These are phyloP conservation scores for Formica aserva DNA, from an alignment of 2,888 invertebrate genomes.

Conservation along the genomic window DNA sequence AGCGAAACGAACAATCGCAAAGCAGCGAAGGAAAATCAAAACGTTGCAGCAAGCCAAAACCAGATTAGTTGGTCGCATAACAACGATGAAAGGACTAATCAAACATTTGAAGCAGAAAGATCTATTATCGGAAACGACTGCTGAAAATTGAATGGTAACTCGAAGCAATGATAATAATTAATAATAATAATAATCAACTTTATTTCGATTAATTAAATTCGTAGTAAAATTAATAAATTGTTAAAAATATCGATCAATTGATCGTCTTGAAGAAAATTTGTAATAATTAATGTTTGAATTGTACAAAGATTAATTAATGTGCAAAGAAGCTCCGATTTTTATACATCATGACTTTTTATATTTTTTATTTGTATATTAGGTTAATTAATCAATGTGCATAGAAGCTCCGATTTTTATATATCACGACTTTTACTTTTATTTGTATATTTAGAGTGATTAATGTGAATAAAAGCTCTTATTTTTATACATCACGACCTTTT, in stretches of 20 bases:
- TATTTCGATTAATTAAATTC: neutral
- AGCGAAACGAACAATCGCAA: slow-evolving; percentile 2
- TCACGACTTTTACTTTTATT: neutral
- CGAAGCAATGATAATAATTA: neutral
- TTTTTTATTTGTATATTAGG: neutral
- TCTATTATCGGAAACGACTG: slow-evolving; percentile 14
- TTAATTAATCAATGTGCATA: too few relatives aligned
- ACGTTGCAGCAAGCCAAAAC: slow-evolving; percentile 16
- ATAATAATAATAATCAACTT: neutral
- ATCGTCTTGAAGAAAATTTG: neutral
- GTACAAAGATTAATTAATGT: neutral
- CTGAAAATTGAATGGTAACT: slow-evolving; percentile 36
- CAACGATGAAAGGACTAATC: slow-evolving; percentile 24
- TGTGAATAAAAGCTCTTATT: neutral
- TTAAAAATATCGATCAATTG: neutral
- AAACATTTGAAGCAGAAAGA: slow-evolving; percentile 31
- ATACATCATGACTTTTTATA: neutral
- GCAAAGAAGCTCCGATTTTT: neutral
- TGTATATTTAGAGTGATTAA: neutral
- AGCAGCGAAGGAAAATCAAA: slow-evolving; percentile 38
- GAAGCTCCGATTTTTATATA: neutral
- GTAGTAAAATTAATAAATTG: neutral
- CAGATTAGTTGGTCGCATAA: slow-evolving; percentile 29
- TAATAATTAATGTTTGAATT: neutral
- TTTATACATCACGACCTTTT: neutral